Evolutionary conservation across 2,797 vertebrate genomes (phyloP), one percentile per base, ranked within the genome.

Genomic region (Anas flavirostris): DNA sequence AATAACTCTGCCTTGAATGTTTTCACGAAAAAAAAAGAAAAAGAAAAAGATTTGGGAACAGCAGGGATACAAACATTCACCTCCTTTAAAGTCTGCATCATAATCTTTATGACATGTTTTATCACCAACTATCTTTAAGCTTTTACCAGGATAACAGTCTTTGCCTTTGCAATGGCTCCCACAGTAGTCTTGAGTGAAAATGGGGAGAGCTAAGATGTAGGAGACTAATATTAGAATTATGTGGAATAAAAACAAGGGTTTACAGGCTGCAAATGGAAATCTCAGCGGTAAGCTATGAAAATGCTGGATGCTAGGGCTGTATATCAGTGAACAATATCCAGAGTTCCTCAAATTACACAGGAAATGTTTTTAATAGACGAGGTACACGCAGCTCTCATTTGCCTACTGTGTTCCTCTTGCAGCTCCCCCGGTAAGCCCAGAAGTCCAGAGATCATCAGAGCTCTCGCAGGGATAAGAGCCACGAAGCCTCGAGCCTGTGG

Each of bases 381-480:
- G 3, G 55, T 52, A 74, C 16, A 52, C 50, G 29, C 58, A 55
- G 48, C 37, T 86, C 59, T 80, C 60, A 80, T 74, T n/a, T 86
- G 82, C 73, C 0, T 5, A 79, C 67, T 91, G 50, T 5, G 7
- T 91, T 56, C 25, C 52, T 70, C 63, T 94, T 3, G 1, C 46
- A 86, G 81, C 79, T 94, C 73, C 78, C 28, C 9, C 21, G 87
- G 21, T 91, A 90, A 95, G 93, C 74, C 86, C 11, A 4, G 87
- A 93, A 95, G 93, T 85, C 89, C 91, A 91, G 76, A 92, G 95
- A 96, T 93, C 86, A 96, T 92, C 81, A 85, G 81, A 95, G 87
- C 94, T 96, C 94, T 95, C 46, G 0, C 48, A 92, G 92, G 96
- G 94, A 95, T 88, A 96, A 90, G 21, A 13, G 85, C 55, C 31